Percentiles rank a stretch among this genome's conserved stretches.
These are phyloP conservation scores for Lacerta agilis DNA, from an alignment of 2,797 vertebrate genomes.

Conservation along the genomic window DNA sequence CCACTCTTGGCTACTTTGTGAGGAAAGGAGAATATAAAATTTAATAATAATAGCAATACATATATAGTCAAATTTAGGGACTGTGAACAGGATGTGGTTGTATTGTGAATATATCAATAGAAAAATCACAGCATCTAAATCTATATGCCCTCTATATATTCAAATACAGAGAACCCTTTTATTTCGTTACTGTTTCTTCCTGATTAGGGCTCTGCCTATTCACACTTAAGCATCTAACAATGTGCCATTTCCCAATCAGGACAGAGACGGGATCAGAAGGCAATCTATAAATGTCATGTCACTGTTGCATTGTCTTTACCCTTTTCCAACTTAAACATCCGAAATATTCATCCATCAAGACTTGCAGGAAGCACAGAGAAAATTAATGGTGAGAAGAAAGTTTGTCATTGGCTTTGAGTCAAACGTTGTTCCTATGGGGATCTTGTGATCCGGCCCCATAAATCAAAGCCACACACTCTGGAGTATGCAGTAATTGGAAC, in stretches of 20 bases:
- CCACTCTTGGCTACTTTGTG: neutral
- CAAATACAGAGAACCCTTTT: neutral
- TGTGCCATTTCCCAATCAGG: neutral
- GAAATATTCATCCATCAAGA: slow-evolving; percentile 49
- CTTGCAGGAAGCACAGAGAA: slow-evolving; percentile 16
- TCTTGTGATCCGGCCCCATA: slow-evolving; percentile 44
- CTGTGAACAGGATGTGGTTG: neutral
- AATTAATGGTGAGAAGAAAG: slow-evolving; percentile 4
- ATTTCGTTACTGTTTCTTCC: neutral
- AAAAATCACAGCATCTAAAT: slow-evolving; percentile 24
- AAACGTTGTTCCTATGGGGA: slow-evolving; percentile 43
- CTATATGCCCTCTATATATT: neutral
- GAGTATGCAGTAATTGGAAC: slow-evolving; percentile 46
- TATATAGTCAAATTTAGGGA: neutral
- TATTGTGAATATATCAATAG: slow-evolving; percentile 7
- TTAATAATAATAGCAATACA: too few relatives aligned
- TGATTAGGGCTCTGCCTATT: neutral
- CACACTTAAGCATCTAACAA: neutral
- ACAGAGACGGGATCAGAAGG: slow-evolving; percentile 15
- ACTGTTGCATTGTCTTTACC: slow-evolving; percentile 22
- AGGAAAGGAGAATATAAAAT: too few relatives aligned
- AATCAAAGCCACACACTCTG: slow-evolving; percentile 56
- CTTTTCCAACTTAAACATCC: slow-evolving; percentile 36
- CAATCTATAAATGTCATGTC: slow-evolving; percentile 36
- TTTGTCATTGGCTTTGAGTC: slow-evolving; percentile 36